A percentile compares a stretch with the other conserved stretches of the same genome.
Conservation (phyloP, 2,797 vertebrate genomes). For the Sebastes melanostomus region DNA sequence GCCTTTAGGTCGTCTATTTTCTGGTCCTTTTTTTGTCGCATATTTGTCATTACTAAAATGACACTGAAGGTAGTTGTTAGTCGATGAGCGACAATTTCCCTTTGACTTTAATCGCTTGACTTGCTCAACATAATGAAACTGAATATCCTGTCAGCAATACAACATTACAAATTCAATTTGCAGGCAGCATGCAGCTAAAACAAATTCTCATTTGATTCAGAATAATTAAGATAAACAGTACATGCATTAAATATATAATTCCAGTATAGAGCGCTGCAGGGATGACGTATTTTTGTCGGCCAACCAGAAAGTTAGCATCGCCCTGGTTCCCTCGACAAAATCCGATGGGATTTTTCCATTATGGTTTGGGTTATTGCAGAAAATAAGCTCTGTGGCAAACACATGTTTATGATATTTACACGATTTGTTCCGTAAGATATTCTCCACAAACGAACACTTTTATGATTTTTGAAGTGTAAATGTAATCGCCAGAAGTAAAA, state of each 20-base stretch:
- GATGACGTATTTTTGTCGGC: too few species aligned
- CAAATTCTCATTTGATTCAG: neutral
- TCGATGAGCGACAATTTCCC: neutral
- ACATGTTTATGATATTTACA: too few species aligned
- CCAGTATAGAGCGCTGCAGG: too few species aligned
- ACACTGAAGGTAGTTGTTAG: neutral
- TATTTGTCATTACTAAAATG: neutral
- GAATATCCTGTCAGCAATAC: neutral
- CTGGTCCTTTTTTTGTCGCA: neutral
- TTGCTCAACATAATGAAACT: neutral
- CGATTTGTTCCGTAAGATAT: accelerated
- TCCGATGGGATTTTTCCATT: too few species aligned
- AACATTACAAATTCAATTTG: neutral
- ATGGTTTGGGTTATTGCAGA: too few species aligned
- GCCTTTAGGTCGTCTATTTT: too few species aligned
- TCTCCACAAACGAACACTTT: too few species aligned
- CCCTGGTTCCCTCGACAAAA: too few species aligned
- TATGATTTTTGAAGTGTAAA: too few species aligned
- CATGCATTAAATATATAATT: neutral
- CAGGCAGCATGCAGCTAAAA: neutral
- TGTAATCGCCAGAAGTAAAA: too few species aligned
- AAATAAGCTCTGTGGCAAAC: too few species aligned
- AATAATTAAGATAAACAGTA: neutral
- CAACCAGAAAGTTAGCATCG: too few species aligned
- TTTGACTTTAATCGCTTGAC: neutral